Evolutionary conservation across 2,888 invertebrate genomes (phyloP).

Genomic region (Volucella zonaria): DNA sequence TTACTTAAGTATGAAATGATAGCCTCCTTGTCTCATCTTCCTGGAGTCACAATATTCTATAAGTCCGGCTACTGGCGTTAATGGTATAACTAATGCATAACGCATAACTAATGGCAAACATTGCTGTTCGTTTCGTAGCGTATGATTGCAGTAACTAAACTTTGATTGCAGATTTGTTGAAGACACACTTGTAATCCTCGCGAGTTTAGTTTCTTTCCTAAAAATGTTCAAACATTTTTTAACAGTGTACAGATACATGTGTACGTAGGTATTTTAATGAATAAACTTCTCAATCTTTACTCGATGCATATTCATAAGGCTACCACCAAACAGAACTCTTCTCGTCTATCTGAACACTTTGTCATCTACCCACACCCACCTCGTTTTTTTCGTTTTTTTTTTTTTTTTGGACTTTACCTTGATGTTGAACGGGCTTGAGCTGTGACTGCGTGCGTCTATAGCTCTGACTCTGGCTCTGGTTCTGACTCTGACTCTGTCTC

Average conservation of each 20-base stretch:
- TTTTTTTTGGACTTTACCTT: neutral
- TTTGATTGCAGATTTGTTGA: too few relatives aligned
- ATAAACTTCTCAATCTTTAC: conserved; percentile 47
- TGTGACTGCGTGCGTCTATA: conserved; percentile 7
- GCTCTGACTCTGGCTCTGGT: neutral
- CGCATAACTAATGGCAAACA: too few relatives aligned
- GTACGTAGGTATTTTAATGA: conserved; percentile 25
- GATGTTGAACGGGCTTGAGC: neutral
- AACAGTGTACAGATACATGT: too few relatives aligned
- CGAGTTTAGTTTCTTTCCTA: too few relatives aligned
- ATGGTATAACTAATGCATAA: too few relatives aligned
- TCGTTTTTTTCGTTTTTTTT: conserved; percentile 29
- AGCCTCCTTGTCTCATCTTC: too few relatives aligned
- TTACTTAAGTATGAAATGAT: too few relatives aligned
- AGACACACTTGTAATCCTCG: too few relatives aligned
- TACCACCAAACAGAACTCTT: conserved; percentile 53
- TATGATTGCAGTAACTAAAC: too few relatives aligned
- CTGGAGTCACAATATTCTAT: too few relatives aligned
- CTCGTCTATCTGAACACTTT: conserved; percentile 53
- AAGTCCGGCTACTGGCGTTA: too few relatives aligned
- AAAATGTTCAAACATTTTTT: neutral
- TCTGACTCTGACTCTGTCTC: neutral
- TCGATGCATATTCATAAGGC: conserved; percentile 68
- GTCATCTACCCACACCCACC: conserved; percentile 65
- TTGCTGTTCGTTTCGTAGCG: too few relatives aligned